Base-by-base conservation (phyloP, 2,888 invertebrate genomes). In the Limnephilus rhombicus region DNA sequence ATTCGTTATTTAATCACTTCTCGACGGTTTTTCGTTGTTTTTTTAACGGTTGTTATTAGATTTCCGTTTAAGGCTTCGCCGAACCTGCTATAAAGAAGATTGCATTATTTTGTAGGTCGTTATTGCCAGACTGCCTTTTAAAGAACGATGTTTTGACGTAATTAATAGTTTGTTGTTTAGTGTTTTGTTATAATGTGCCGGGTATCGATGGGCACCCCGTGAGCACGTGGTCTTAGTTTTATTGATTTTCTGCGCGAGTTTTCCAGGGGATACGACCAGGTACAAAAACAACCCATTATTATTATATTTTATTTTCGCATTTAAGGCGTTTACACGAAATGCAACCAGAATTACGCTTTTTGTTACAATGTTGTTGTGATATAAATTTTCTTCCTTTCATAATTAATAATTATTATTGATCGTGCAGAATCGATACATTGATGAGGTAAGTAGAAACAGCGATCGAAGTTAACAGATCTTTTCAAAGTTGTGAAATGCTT, bases 221-320 rank as follows among this genome's bases (percentile, higher is more conserved):
- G 85, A 13, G 29, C 92, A 90, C 90, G 89, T 92, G 81, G 89
- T 80, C 34, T 31, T 41, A n/a, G 45, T 89, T 49, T 85, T 90
- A 90, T 92, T 90, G 90, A 92, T 92, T 83, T 80, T 34, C 9
- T 41, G 80, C 80, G 81, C 53, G 81, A 34, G 82, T 41, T 92
- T 85, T 68, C 34, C 31, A 37, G 82, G 37, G 49, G 86, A 85
- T 90, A 90, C 90, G 80, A 90, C 49, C 90, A 92, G 92, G 89
- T 92, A 90, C 68, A 49, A 29, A 81, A 89, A 31, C 68, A 68
- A 68, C 5, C 24, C 68, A n/a, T 9, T 68, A 24, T 68, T 9
- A 7, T 68, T 68, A 2, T 53, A 9, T 68, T 24, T 68, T 68
- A 7, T 68, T 18, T 68, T 68, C 34, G 18, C 15, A 15, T 18